Percentiles rank a stretch among this genome's conserved stretches.
Evolutionary conservation across 1,140 invertebrate species (phyloP).

Genomic region (Scaptomyza hsui): DNA sequence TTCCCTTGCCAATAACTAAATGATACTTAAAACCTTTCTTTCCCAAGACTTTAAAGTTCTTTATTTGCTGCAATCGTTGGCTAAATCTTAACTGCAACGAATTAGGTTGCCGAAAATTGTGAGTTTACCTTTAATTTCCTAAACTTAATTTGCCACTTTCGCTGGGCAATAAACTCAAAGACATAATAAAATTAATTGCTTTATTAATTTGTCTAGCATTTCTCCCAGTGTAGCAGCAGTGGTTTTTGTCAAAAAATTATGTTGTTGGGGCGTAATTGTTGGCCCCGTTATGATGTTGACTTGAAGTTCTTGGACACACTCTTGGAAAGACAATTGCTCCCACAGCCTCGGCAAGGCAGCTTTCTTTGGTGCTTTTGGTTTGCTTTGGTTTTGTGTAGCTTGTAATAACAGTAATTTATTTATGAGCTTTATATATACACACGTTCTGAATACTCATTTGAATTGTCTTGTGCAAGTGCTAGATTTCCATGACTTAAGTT

Average conservation of each 20-base stretch:
- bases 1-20: neutral
- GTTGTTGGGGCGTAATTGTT: conserved; percentile 76
- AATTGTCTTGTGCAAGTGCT: conserved; percentile 26
- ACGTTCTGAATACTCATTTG: conserved; percentile 53
- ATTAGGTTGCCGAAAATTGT: too few species aligned
- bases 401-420: conserved; percentile 75
- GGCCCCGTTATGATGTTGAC: conserved; percentile 53
- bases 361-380: conserved; percentile 53
- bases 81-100: conserved; percentile 15
- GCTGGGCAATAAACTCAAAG: conserved; percentile 14
- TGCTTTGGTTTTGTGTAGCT: conserved; percentile 38
- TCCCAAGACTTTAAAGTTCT: conserved; percentile 9
- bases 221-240: conserved; percentile 51
- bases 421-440: conserved; percentile 50
- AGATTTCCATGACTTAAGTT: conserved; percentile 13
- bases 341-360: conserved; percentile 56
- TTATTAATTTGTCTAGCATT: conserved; percentile 55
- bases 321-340: conserved; percentile 68
- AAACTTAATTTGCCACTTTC: conserved; percentile 63
- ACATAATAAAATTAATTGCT: conserved; percentile 51
- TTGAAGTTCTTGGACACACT: conserved; percentile 63
- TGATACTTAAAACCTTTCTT: conserved; percentile 14
- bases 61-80: conserved; percentile 21
- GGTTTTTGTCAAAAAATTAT: conserved; percentile 45
- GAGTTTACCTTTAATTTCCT: conserved; percentile 64